These are phyloP conservation scores for Lytechinus pictus DNA, from an alignment of 35 echinoderm and acorn worm genomes.

Conservation along the genomic window DNA sequence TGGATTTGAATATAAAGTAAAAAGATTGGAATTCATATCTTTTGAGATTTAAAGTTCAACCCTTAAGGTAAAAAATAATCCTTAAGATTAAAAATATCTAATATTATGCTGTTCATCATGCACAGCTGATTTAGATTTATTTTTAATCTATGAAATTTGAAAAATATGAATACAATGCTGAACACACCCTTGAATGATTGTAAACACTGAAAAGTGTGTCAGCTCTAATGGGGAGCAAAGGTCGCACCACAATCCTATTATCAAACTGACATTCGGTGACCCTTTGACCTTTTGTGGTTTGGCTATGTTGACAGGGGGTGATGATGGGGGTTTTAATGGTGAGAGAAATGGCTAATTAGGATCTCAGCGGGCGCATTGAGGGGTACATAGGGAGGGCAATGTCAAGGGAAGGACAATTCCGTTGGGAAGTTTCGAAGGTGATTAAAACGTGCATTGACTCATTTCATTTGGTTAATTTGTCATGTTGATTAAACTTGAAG, in stretches of 20 bases:
- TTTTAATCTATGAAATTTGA: too few relatives aligned
- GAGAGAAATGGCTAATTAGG: conserved; percentile 9
- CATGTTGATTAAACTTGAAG: too few relatives aligned
- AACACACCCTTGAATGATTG: not conserved
- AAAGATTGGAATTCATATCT: too few relatives aligned
- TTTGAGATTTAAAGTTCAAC: too few relatives aligned
- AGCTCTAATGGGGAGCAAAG: not conserved
- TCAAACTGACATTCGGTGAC: not conserved
- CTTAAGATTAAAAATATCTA: too few relatives aligned
- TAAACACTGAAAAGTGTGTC: not conserved
- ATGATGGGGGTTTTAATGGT: not conserved
- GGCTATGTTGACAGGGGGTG: not conserved
- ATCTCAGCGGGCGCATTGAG: not conserved
- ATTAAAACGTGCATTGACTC: not conserved
- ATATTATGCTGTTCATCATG: too few relatives aligned
- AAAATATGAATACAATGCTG: too few relatives aligned
- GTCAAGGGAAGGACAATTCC: not conserved
- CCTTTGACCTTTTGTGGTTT: not conserved
- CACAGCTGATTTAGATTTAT: too few relatives aligned
- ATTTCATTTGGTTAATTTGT: not conserved
- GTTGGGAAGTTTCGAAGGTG: not conserved
- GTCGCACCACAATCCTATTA: not conserved
- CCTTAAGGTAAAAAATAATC: too few relatives aligned
- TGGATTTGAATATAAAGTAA: too few relatives aligned
- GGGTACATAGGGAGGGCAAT: not conserved